These are phyloP conservation scores for Oreamnos americanus DNA, from an alignment of 2,113 vertebrate species.

Conservation along the genomic window DNA sequence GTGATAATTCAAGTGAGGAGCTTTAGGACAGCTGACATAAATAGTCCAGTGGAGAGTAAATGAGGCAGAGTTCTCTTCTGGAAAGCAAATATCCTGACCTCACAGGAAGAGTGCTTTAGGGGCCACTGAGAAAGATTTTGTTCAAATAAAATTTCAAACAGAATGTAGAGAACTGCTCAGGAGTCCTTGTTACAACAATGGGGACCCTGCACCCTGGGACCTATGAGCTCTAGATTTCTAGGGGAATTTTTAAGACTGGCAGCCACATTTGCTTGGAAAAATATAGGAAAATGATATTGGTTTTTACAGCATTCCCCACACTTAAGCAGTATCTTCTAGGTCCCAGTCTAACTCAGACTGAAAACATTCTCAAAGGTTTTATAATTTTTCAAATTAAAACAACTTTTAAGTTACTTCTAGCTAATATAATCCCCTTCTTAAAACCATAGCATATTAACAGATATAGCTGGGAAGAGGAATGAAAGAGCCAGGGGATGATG, in stretches of 20 bases:
- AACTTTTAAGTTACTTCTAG: not conserved
- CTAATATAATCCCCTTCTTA: not conserved
- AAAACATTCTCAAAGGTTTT: not conserved
- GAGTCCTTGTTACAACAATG: not conserved
- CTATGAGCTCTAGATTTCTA: not conserved
- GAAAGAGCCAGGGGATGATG: not conserved
- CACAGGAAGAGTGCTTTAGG: not conserved
- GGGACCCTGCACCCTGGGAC: not conserved
- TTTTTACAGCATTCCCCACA: not conserved
- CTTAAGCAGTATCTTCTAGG: not conserved
- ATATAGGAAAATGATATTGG: not conserved
- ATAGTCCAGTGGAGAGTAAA: not conserved
- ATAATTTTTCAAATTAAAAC: not conserved
- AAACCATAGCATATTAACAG: not conserved
- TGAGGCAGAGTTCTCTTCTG: not conserved
- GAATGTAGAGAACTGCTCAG: not conserved
- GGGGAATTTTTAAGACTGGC: not conserved
- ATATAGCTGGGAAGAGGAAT: not conserved
- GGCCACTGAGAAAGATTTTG: not conserved
- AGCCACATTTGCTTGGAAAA: not conserved
- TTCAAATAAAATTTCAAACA: not conserved
- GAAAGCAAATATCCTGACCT: not conserved
- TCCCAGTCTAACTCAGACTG: not conserved
- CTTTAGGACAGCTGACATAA: not conserved
- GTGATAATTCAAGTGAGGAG: not conserved